Evolutionary conservation across 1,140 invertebrate genomes (phyloP), one percentile per base, ranked within the genome.

Genomic region (Uloborus diversus): DNA sequence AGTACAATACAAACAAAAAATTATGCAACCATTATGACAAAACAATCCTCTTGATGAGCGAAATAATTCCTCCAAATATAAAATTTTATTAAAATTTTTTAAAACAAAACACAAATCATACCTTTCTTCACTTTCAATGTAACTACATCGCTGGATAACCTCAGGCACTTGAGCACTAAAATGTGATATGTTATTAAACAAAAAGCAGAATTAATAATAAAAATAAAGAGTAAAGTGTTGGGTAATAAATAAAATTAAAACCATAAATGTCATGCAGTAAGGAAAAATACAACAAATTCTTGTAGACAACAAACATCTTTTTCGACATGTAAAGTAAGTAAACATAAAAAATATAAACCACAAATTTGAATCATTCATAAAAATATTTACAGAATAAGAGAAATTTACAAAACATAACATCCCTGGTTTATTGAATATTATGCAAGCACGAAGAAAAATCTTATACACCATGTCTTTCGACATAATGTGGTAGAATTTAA

Each of bases 141-240:
- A 83, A 96, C 93, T 84, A 94, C 92, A 89, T 95, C 93, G 86
- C 92, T 90, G 64, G 93, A 95, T 83, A 95, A 89, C 84, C 94
- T 92, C 85, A 96, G 90, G 89, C 94, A 95, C 93, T 94, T 95
- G 88, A 95, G 90, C 87, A 96, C 94, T 95, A 89, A 84, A 93
- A 79, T 69, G 76, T 65, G 42, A 66, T 69, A 51, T 42, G 71
- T 51, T 33, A 23, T 27, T 28, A 53, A 65, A 65, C 14, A 51
- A 69, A 56, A 81, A n/a, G n/a, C n/a, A n/a, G n/a, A n/a, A n/a
- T n/a, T n/a, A 73, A 80, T 69, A 35, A 80, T 42, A 68, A 68
- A 27, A 80, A 30, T 25, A 42, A 66, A 11, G 51, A 70, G 35
- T 47, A 28, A 69, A 49, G 14, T 20, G 9, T 47, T 25, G 13